Conservation (phyloP, 2,888 invertebrate genomes). For the Escarpia spicata region DNA sequence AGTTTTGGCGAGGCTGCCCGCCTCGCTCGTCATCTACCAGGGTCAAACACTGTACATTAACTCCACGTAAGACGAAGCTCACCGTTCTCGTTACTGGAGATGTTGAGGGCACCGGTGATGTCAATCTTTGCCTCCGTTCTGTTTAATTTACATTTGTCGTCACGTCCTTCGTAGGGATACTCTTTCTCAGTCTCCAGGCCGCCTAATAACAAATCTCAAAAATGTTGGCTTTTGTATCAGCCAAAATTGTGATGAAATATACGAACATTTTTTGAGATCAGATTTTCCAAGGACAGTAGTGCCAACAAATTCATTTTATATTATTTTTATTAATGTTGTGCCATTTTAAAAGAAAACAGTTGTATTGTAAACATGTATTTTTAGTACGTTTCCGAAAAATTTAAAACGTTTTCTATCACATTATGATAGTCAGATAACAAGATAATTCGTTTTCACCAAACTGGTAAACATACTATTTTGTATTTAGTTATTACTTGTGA, state of each 20-base stretch:
- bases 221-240: background rate
- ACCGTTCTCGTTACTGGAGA: conserved; percentile 84
- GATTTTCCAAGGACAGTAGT: background rate
- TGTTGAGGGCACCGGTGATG: conserved; percentile 79
- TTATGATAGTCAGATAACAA: background rate
- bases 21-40: too few species aligned
- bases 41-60: background rate
- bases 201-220: conserved; percentile 42
- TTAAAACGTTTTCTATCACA: background rate
- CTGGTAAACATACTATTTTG: too few species aligned
- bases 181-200: conserved; percentile 88
- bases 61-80: background rate
- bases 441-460: background rate
- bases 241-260: background rate
- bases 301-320: background rate
- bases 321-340: background rate
- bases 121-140: conserved; percentile 73
- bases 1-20: too few species aligned
- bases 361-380: background rate
- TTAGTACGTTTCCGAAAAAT: background rate
- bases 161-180: conserved; percentile 89
- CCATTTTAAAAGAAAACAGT: too few species aligned
- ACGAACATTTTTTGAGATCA: background rate
- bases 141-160: conserved; percentile 83
- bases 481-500: too few species aligned